phyloP scores from a whole-genome alignment of 23 tunicate species.

The Ciona savignyi region DNA sequence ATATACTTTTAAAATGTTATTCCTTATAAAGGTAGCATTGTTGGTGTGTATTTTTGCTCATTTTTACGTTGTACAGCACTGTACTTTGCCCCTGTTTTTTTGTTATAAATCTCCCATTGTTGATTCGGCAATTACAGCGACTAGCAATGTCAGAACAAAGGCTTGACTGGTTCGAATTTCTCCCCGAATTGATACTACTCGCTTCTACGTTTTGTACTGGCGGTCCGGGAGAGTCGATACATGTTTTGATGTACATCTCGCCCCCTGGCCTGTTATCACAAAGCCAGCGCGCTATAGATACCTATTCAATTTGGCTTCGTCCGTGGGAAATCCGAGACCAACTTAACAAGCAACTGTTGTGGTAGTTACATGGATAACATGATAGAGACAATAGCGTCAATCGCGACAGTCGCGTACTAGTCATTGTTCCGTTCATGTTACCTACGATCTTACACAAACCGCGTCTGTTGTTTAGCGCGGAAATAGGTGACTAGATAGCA shows the following conservation, averaged over 20 bases:
- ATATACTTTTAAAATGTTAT: too few relatives aligned
- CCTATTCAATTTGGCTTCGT: not conserved
- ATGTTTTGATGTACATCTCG: slow-evolving; percentile 1
- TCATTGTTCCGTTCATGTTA: not conserved
- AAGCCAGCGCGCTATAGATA: not conserved
- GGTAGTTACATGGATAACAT: not conserved
- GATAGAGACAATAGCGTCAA: not conserved
- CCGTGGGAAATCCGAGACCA: not conserved
- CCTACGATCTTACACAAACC: not conserved
- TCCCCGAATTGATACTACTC: not conserved
- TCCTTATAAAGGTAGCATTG: too few relatives aligned
- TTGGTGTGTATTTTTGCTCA: too few relatives aligned
- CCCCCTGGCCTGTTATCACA: not conserved
- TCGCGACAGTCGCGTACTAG: not conserved
- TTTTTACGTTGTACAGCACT: not conserved
- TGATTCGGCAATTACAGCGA: not conserved
- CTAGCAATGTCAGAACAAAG: not conserved
- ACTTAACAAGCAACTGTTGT: not conserved
- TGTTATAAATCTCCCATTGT: not conserved
- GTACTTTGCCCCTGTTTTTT: not conserved
- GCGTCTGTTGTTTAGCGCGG: not conserved
- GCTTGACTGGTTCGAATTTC: not conserved
- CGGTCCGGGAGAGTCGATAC: not conserved
- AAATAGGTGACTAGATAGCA: not conserved
- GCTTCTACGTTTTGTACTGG: not conserved